Percentiles rank a stretch among this genome's conserved stretches.
These are phyloP conservation scores for Microdon myrmicae DNA, from an alignment of 2,888 invertebrate species.

Conservation along the genomic window DNA sequence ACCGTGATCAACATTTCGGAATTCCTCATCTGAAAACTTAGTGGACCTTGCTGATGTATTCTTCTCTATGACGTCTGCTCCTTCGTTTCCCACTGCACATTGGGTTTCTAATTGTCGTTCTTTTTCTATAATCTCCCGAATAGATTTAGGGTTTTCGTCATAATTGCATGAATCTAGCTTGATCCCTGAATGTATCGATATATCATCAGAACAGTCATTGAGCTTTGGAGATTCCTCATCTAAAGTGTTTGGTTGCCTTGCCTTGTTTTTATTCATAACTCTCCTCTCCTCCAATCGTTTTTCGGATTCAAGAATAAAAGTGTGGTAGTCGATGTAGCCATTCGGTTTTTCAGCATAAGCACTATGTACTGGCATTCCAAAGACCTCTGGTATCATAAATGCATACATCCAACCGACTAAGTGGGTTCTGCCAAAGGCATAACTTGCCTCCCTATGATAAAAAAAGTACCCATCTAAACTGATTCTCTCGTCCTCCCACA, in stretches of 20 bases:
- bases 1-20: too few species aligned
- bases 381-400: slow-evolving; percentile 85
- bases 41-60: not conserved
- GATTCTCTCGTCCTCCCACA: slow-evolving; percentile 65
- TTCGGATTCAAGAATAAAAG: slow-evolving; percentile 70
- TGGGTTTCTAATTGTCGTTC: not conserved
- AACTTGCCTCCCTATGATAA: slow-evolving; percentile 85
- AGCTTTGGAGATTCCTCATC: too few species aligned
- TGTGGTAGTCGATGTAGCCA: slow-evolving; percentile 68
- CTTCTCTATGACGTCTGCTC: not conserved
- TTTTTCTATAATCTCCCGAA: too few species aligned
- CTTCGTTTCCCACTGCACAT: not conserved
- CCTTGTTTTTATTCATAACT: too few species aligned
- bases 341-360: slow-evolving; percentile 68
- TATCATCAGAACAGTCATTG: too few species aligned
- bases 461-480: slow-evolving; percentile 88
- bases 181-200: too few species aligned
- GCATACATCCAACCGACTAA: slow-evolving; percentile 92
- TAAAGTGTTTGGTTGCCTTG: too few species aligned
- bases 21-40: too few species aligned
- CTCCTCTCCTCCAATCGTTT: slow-evolving; percentile 56
- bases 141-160: too few species aligned
- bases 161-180: too few species aligned
- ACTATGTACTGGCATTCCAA: slow-evolving; percentile 62
- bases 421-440: slow-evolving; percentile 83